phyloP scores from a whole-genome alignment of 2,888 invertebrate species.

The Rhamnusium bicolor region DNA sequence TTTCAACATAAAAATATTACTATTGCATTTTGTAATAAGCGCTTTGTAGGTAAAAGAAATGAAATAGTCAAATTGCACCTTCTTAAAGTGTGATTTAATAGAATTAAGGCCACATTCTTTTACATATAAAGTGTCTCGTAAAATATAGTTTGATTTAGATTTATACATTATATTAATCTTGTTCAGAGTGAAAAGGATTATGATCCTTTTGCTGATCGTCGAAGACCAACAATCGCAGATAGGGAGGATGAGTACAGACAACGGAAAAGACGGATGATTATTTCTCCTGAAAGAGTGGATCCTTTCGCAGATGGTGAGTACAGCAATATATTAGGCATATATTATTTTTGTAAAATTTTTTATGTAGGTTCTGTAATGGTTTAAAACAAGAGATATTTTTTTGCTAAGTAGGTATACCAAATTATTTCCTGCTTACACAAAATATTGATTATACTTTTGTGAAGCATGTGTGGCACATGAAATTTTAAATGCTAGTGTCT shows the following conservation, averaged over 20 bases:
- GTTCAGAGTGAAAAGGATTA: conserved; percentile 90
- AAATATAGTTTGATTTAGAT: neutral
- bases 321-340: neutral
- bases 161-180: conserved; percentile 22
- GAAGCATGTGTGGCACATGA: too few relatives aligned
- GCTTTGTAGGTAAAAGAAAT: too few relatives aligned
- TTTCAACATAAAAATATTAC: too few relatives aligned
- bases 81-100: too few relatives aligned
- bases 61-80: too few relatives aligned
- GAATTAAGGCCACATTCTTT: too few relatives aligned
- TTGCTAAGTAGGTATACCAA: neutral
- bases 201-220: conserved; percentile 95
- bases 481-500: too few relatives aligned
- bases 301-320: conserved; percentile 97
- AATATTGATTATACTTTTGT: too few relatives aligned
- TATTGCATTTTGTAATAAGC: too few relatives aligned
- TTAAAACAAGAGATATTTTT: conserved; percentile 40
- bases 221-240: conserved; percentile 94
- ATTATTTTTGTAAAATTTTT: neutral
- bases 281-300: conserved; percentile 97
- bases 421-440: neutral
- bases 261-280: conserved; percentile 90
- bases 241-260: conserved; percentile 97
- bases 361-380: neutral
- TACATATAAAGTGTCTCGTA: too few relatives aligned